Evolutionary conservation across 2,797 vertebrate species (phyloP), one percentile per base, ranked within the genome.

Genomic region (Falco cherrug): DNA sequence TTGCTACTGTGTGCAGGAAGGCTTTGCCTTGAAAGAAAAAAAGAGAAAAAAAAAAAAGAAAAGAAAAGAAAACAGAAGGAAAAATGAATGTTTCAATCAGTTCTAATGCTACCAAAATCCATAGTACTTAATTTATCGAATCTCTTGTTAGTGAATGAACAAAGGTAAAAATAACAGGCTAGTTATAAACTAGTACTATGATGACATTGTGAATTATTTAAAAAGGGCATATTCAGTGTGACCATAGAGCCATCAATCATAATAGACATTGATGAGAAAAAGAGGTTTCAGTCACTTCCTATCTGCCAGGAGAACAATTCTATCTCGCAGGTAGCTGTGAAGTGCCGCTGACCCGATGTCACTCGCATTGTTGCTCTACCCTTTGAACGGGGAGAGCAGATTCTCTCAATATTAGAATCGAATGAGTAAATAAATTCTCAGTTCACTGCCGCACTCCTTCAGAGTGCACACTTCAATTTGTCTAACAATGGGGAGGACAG

Each of bases 121-220:
- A 29, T 31, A 94, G 96, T 84, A 96, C 96, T 98, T 98, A 98
- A 99, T 99, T 99, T 99, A 99, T 99, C 98, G 98, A 98, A 99
- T 98, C 99, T 99, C 99, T 99, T 98, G 98, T 99, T 99, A 98
- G 98, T 98, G 98, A 98, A 98, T 94, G 98, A 98, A 99, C 99
- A 99, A 99, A 99, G 99, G 98, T 99, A 99, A 99, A 99, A 99
- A 99, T 99, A 99, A 99, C 99, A 99, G 99, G 98, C 98, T 98
- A 97, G 99, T 99, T 99, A 99, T 99, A 99, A 99, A 99, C 99
- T 99, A 98, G 99, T 99, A 99, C 99, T 99, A 98, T 98, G 98
- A 99, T 99, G 99, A 99, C 99, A 98, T 99, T 98, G 99, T 99
- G 99, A 99, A 99, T 99, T 99, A 99, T 99, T 99, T 99, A 99